Base-by-base conservation (phyloP, 2,888 invertebrate species). In the Oscheius sp. region DNA sequence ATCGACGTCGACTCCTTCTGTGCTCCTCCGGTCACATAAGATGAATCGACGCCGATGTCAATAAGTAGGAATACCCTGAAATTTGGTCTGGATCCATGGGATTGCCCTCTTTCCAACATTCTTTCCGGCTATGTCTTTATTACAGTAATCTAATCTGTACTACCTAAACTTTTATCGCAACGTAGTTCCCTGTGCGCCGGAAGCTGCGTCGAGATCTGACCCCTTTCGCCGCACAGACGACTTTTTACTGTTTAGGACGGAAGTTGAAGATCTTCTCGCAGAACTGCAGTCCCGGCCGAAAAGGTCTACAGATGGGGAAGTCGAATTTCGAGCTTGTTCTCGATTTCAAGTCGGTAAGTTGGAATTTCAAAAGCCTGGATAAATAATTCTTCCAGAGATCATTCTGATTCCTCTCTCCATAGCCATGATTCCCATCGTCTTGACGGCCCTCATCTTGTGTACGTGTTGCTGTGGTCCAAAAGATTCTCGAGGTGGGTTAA, bases 381-480 rank as follows among this genome's bases (percentile, higher is more conserved):
- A 45, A 1, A 13, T 25, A 29, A 13, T 41, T 9, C 9, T 35
- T 64, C 18, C 21, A 64, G 73, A 81, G 56, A 77, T 81, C 76
- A 69, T 86, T 2, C 68, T 86, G 53, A 86, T 86, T 56, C 86
- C 86, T 2, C 61, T 85, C 6, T 80, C 85, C 6, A 85, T 86
- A 41, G 80, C 84, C 7, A 83, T 86, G 81, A 86, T 86, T 56
- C 86, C 86, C 3, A 66, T 86, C 6, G 85, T 81, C 2, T 77
- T 86, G 1, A 82, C 84, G 46, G 80, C 85, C 18, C 76, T 86
- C 0, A 80, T 86, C 35, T 41, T 86, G n/a, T 86, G 86, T 72
- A 85, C 84, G 13, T 86, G 85, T 71, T 86, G 79, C 64, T 86
- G 86, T 72, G 86, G 86, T 21, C 85, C 85, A 13, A 81, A 86